Evolutionary conservation across 2,888 invertebrate genomes (phyloP), one percentile per base, ranked within the genome.

Genomic region (Synergus gifuensis): DNA sequence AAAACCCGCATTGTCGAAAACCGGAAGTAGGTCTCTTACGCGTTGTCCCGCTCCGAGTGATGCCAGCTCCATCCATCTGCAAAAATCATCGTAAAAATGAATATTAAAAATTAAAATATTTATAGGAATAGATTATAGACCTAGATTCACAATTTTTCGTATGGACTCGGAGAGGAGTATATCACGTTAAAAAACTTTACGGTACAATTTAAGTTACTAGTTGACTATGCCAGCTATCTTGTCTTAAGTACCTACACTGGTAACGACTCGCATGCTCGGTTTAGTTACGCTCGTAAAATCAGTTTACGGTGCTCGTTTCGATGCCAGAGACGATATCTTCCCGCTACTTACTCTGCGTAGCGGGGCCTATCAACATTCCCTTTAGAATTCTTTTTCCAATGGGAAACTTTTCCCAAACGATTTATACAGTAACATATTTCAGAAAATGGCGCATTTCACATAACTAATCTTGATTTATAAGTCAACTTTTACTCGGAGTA

Each of bases 1-100:
- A 93, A 97, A 97, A n/a, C 96, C 97, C 85, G 96, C 95, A 88
- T 97, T 96, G 92, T 97, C 97, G 92, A 97, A 97, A 76, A 97
- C 97, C 46, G 97, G 97, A 86, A 96, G 94, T 80, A 96, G 92
- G 88, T 96, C 96, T 81, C 95, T 94, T 76, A 96, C 96, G 87
- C 96, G 94, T 85, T 92, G 92, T 81, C 93, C 93, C 63, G 91
- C 89, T 73, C 95, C 95, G 42, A 95, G 94, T 79, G 95, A 93
- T 66, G 95, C 95, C 66, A 96, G 95, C 82, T 96, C 95, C 77
- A 94, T 93, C 91, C 95, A 94, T 93, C 95, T 95, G 92, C 84
- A 69, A 83, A 82, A 79, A 58, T 18, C 18, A 58, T 11, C 14
- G 1, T 49, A 1, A 49, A 49, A 28, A 16, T 46, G 9, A 76